Percentiles rank a stretch among this genome's conserved stretches.
Conservation (phyloP, 2,113 vertebrate species). For the Lophura nycthemera region DNA sequence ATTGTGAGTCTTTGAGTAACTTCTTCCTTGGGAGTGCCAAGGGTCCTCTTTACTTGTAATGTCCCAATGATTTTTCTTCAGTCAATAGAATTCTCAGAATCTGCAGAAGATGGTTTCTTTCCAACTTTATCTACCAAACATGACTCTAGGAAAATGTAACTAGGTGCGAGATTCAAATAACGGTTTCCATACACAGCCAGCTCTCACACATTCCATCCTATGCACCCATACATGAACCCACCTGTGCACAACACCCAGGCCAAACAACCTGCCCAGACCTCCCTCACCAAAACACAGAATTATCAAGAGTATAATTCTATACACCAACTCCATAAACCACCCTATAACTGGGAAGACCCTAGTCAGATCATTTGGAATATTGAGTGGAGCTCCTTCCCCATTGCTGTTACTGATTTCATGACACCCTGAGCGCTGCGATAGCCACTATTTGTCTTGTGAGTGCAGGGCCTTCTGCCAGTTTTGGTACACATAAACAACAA, state of each 20-base stretch:
- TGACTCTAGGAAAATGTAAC: neutral
- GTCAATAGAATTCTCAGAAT: neutral
- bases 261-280: neutral
- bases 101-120: neutral
- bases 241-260: neutral
- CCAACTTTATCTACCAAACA: neutral
- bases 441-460: neutral
- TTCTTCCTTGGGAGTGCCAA: neutral
- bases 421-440: neutral
- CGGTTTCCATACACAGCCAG: neutral
- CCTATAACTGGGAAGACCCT: neutral
- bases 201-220: accelerated
- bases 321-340: neutral
- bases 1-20: neutral
- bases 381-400: neutral
- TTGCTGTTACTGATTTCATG: neutral
- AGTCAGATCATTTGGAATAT: neutral
- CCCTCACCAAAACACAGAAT: neutral
- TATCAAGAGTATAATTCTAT: neutral
- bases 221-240: accelerated
- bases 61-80: neutral
- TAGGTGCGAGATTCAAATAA: neutral
- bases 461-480: neutral
- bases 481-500: neutral
- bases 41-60: neutral